Evolutionary conservation across 2,113 vertebrate species (phyloP), one percentile per base, ranked within the genome.

Genomic region (Geothlypis trichas): DNA sequence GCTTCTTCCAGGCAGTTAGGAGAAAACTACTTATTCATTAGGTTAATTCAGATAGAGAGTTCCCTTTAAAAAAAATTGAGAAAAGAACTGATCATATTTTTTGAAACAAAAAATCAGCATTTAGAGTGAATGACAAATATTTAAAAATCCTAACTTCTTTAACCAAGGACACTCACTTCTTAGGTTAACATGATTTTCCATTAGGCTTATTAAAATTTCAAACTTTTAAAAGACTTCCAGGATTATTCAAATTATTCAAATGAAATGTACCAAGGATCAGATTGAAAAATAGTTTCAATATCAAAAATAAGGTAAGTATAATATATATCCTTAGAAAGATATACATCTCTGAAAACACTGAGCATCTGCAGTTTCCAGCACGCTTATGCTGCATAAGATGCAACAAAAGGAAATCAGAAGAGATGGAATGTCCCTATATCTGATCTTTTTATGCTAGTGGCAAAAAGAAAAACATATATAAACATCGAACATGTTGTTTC

Each of bases 1-100:
- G 59, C 44, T 78, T 87, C 93, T 87, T 94, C 66, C 66, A 84
- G 57, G 39, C 65, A 93, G 52, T 87, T 52, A 52, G 91, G 58
- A 88, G 68, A 88, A 89, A 91, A 12, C n/a, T 87, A 73, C 28
- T 93, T 92, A 89, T 47, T 90, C 54, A 66, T 63, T 67, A 79
- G 33, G 37, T 27, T 85, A 76, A 73, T 51, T 71, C 77, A 89
- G 57, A 82, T 10, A 77, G 30, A 90, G 46, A 42, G 27, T 11
- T 90, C n/a, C 47, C 82, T 35, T 66, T 24, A 37, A 95, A 91
- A 91, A 91, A 12, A 74, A 52, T 1, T 31, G 30, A 78, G 33
- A 79, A 93, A 92, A 92, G 12, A 82, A 93, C 15, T 52, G 33
- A 55, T 41, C 9, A 5, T 47, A 37, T 12, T n/a, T 90, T 83